These are phyloP conservation scores for Periophthalmodon schlosseri DNA, from an alignment of 2,113 vertebrate genomes.

Conservation along the genomic window DNA sequence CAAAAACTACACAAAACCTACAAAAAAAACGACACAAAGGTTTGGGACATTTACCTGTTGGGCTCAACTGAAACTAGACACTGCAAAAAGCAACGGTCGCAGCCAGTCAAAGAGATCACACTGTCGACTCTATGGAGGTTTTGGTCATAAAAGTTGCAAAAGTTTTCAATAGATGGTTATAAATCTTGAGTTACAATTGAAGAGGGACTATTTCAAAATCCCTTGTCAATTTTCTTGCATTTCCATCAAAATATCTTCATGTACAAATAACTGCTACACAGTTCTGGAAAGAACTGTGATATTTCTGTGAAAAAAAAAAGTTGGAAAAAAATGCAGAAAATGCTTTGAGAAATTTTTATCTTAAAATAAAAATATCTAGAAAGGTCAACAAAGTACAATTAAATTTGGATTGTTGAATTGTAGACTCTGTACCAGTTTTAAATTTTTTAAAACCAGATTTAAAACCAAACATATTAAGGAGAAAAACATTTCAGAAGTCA, in stretches of 20 bases:
- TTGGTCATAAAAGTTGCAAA: not conserved
- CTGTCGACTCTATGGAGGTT: slow-evolving; percentile 28
- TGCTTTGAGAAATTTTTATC: too few relatives aligned
- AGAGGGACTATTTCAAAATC: slow-evolving; percentile 29
- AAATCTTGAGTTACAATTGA: slow-evolving; percentile 48
- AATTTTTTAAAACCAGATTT: too few relatives aligned
- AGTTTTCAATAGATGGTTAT: slow-evolving; percentile 33
- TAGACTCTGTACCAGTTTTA: too few relatives aligned
- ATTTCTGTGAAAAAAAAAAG: too few relatives aligned
- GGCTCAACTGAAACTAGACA: slow-evolving; percentile 71
- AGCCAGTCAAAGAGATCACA: slow-evolving; percentile 53
- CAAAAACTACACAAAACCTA: slow-evolving; percentile 67
- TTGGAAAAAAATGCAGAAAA: too few relatives aligned
- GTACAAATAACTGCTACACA: slow-evolving; percentile 18
- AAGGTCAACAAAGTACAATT: too few relatives aligned
- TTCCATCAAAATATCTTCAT: slow-evolving; percentile 40
- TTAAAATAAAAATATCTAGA: too few relatives aligned
- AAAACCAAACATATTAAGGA: too few relatives aligned
- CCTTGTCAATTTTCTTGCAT: slow-evolving; percentile 33
- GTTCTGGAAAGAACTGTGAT: too few relatives aligned
- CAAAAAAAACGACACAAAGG: slow-evolving; percentile 73
- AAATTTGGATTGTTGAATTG: too few relatives aligned
- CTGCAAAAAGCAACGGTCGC: slow-evolving; percentile 55
- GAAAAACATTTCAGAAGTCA: too few relatives aligned
- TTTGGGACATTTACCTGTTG: slow-evolving; percentile 75